Percentiles rank a stretch among this genome's conserved stretches.
These are phyloP conservation scores for Dicyrtoma fusca DNA, from an alignment of 2,888 invertebrate species.

Conservation along the genomic window DNA sequence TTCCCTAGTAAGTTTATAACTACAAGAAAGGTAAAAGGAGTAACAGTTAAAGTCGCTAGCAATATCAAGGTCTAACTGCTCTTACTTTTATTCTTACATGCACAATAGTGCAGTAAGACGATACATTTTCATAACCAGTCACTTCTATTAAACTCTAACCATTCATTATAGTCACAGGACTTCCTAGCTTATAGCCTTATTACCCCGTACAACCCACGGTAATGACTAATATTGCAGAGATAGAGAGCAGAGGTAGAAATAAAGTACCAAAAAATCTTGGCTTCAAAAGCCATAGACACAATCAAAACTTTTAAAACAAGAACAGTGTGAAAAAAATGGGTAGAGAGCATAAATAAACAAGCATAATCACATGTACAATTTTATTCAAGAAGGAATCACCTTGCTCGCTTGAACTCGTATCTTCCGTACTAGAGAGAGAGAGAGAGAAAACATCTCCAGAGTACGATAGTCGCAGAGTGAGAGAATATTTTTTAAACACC, in stretches of 20 bases:
- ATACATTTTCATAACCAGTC: no score
- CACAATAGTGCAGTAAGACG: no score
- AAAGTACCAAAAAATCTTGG: slow-evolving; percentile 10
- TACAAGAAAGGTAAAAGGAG: no score
- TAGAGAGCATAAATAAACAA: slow-evolving; percentile 4
- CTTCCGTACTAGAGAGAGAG: not conserved
- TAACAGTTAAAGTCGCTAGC: no score
- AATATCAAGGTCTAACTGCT: no score
- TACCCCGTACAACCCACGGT: no score
- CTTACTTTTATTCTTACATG: no score
- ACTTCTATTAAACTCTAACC: no score
- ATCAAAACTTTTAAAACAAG: slow-evolving; percentile 5
- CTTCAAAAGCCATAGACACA: not conserved
- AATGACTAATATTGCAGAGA: not conserved
- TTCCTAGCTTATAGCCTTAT: no score
- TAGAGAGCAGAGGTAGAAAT: not conserved
- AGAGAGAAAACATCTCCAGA: slow-evolving; percentile 7
- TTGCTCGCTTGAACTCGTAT: slow-evolving; percentile 7
- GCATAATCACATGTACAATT: slow-evolving; percentile 24
- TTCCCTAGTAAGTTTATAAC: no score
- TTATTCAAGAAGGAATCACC: slow-evolving; percentile 24
- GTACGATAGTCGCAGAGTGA: not conserved
- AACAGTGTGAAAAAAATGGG: not conserved
- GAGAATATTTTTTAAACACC: slow-evolving; percentile 8
- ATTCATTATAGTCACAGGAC: no score